phyloP scores from a whole-genome alignment of 1,140 invertebrate genomes.

The Lucilia sericata region DNA sequence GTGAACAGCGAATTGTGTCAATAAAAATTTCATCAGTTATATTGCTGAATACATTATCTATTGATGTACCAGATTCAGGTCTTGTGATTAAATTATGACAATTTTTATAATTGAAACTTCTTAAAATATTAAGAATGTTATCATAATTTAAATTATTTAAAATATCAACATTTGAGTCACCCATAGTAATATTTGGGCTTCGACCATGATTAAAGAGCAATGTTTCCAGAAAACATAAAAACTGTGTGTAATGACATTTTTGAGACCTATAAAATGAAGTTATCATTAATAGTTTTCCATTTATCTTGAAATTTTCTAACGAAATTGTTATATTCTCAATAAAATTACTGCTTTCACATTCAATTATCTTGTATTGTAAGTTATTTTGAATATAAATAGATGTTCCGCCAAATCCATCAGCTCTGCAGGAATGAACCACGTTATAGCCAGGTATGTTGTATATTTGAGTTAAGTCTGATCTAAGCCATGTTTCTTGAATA shows the following conservation, averaged over 20 bases:
- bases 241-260: neutral
- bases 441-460: neutral
- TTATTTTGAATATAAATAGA: neutral
- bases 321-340: neutral
- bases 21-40: neutral
- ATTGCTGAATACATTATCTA: slow-evolving; percentile 1
- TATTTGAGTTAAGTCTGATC: neutral
- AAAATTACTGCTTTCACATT: slow-evolving; percentile 7
- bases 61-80: neutral
- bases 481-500: slow-evolving; percentile 11
- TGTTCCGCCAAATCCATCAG: neutral
- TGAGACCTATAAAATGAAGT: neutral
- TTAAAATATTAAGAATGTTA: neutral
- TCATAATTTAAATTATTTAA: neutral
- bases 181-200: neutral
- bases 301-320: neutral
- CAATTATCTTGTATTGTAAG: neutral
- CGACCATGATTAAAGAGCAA: neutral
- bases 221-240: neutral
- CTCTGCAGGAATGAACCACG: neutral
- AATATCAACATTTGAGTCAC: slow-evolving; percentile 16
- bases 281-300: neutral
- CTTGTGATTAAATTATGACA: neutral
- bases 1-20: neutral
- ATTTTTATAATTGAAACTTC: neutral